Percentiles rank a stretch among this genome's conserved stretches.
Conservation (phyloP, 1,140 invertebrate species). For the Heliothis subflexa region DNA sequence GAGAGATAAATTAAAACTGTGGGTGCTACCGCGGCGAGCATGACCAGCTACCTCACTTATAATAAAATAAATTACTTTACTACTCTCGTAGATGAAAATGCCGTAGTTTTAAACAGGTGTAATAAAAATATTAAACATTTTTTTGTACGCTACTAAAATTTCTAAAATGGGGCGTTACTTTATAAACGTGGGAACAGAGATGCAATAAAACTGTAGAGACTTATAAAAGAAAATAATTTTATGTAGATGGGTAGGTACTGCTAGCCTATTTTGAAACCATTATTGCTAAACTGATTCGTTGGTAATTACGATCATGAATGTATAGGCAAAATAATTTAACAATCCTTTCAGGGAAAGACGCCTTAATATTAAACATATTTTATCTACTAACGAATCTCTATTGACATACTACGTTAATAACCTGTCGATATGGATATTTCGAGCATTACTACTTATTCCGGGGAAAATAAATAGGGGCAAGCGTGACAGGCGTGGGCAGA, state of each 20-base stretch:
- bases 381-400: background rate
- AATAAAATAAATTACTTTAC: constrained; percentile 34
- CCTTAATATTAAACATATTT: background rate
- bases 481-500: constrained; percentile 72
- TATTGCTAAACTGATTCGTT: background rate
- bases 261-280: too few species aligned
- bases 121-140: background rate
- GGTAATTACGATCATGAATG: background rate
- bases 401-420: constrained; percentile 17
- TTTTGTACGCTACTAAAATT: too few species aligned
- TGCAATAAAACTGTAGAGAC: too few species aligned
- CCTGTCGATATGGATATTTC: constrained; percentile 64
- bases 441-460: constrained; percentile 68
- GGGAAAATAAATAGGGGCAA: constrained; percentile 73
- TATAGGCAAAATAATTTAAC: background rate
- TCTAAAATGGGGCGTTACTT: too few species aligned
- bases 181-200: too few species aligned
- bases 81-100: constrained; percentile 16
- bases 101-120: constrained; percentile 6
- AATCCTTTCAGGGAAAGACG: background rate
- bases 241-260: too few species aligned
- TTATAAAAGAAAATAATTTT: too few species aligned
- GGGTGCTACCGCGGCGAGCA: constrained; percentile 31
- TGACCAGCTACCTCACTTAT: constrained; percentile 35
- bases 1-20: constrained; percentile 43